Evolutionary conservation across 1,140 invertebrate genomes (phyloP).

Genomic region (Apis laboriosa): DNA sequence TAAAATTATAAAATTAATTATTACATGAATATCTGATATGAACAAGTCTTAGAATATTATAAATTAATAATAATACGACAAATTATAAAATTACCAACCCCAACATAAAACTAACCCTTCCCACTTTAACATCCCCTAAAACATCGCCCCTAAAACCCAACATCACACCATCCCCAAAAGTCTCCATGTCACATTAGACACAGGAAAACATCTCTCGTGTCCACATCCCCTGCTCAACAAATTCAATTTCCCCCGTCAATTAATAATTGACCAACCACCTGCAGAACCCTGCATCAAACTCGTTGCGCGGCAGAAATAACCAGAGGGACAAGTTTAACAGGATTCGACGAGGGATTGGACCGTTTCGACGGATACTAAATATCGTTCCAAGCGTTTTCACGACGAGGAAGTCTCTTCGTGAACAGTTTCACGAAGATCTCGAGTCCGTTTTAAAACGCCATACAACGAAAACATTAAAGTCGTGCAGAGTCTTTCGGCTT

Average conservation of each 20-base stretch:
- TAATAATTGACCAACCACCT: constrained; percentile 47
- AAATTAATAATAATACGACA: too few species aligned
- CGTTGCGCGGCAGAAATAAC: constrained; percentile 15
- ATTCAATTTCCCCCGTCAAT: constrained; percentile 13
- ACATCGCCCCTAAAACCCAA: neutral
- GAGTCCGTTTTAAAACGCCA: neutral
- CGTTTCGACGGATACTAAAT: constrained; percentile 16
- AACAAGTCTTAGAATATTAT: too few species aligned
- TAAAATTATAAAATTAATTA: too few species aligned
- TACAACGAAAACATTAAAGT: neutral
- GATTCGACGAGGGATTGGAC: neutral
- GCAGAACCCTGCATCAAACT: neutral
- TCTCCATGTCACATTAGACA: too few species aligned
- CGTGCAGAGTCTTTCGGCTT: neutral
- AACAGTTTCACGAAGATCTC: constrained; percentile 2
- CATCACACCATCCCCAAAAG: neutral
- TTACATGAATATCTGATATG: too few species aligned
- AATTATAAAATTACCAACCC: too few species aligned
- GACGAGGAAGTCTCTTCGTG: too few species aligned
- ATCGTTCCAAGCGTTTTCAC: constrained; percentile 4
- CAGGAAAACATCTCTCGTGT: too few species aligned
- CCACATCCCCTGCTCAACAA: neutral
- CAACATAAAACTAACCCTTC: too few species aligned
- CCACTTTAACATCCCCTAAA: neutral
- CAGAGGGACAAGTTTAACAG: neutral